phyloP scores from a whole-genome alignment of 2,113 vertebrate genomes.

The Prochilodus magdalenae region DNA sequence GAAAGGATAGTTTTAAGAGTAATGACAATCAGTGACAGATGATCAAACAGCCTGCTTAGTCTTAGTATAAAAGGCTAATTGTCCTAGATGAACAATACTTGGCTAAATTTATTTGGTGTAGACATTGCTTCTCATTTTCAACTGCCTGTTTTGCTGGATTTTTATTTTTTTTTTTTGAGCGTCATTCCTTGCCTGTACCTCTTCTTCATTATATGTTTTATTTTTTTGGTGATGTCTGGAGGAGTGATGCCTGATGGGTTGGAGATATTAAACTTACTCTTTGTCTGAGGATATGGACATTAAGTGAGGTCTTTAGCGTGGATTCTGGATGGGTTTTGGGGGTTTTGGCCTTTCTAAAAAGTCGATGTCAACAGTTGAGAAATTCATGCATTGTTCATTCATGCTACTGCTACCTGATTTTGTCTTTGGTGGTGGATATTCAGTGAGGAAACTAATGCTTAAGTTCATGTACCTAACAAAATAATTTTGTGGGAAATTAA shows the following conservation, averaged over 20 bases:
- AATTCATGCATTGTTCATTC: slow-evolving; percentile 84
- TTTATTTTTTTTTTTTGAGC: slow-evolving; percentile 82
- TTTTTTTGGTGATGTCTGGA: slow-evolving; percentile 76
- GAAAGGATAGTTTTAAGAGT: slow-evolving; percentile 79
- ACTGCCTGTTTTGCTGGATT: slow-evolving; percentile 87
- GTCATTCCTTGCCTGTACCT: slow-evolving; percentile 88
- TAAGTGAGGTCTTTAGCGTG: slow-evolving; percentile 19
- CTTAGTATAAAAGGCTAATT: slow-evolving; percentile 64
- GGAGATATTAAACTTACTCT: slow-evolving; percentile 74
- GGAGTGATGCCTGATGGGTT: slow-evolving; percentile 76
- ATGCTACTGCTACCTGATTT: slow-evolving; percentile 84
- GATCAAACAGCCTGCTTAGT: slow-evolving; percentile 70
- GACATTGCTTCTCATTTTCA: slow-evolving; percentile 82
- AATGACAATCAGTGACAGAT: slow-evolving; percentile 77
- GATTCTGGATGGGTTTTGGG: slow-evolving; percentile 62
- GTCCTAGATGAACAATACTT: slow-evolving; percentile 78
- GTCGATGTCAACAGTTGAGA: slow-evolving; percentile 80
- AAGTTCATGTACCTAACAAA: slow-evolving; percentile 66
- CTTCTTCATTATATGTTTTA: slow-evolving; percentile 70
- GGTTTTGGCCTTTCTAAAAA: slow-evolving; percentile 60
- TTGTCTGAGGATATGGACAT: slow-evolving; percentile 26
- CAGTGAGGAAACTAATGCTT: slow-evolving; percentile 66
- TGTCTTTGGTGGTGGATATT: slow-evolving; percentile 60
- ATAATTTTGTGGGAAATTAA: slow-evolving; percentile 53
- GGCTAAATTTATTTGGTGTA: slow-evolving; percentile 82